These are phyloP conservation scores for Montipora foliosa DNA, from an alignment of 64 coral and sea anemone species.

Conservation along the genomic window DNA sequence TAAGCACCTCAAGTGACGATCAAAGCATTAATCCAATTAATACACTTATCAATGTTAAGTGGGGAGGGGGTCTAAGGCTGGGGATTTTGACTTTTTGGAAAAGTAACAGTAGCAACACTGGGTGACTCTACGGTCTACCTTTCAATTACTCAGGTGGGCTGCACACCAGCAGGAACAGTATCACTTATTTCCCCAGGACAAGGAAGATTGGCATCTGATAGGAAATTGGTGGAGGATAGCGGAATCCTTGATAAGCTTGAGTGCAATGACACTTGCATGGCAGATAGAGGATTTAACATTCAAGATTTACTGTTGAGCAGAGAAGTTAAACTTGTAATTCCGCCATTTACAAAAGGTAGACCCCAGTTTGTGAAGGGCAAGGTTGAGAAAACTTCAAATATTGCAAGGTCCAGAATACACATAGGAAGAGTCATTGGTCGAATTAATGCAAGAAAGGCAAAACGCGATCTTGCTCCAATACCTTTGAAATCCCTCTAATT, in stretches of 20 bases:
- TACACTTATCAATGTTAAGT: too few relatives aligned
- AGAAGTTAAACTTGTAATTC: slow-evolving; percentile 51
- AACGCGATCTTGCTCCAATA: too few relatives aligned
- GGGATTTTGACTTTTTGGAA: too few relatives aligned
- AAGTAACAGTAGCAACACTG: not conserved
- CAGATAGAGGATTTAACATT: slow-evolving; percentile 59
- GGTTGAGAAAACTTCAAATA: slow-evolving; percentile 3
- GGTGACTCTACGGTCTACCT: not conserved
- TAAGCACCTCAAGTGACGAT: too few relatives aligned
- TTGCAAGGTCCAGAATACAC: slow-evolving; percentile 48
- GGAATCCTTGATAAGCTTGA: slow-evolving; percentile 50
- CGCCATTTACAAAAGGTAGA: slow-evolving; percentile 71
- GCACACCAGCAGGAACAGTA: slow-evolving; percentile 36
- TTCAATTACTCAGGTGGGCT: not conserved
- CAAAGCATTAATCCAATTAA: too few relatives aligned
- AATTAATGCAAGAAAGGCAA: not conserved
- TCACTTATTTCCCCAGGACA: slow-evolving; percentile 52
- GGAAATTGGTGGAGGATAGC: slow-evolving; percentile 46
- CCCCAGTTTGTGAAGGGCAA: slow-evolving; percentile 52
- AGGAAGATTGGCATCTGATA: slow-evolving; percentile 41
- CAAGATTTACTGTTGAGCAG: slow-evolving; percentile 51
- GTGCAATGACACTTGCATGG: slow-evolving; percentile 21
- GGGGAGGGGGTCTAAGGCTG: too few relatives aligned
- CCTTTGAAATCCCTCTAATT: too few relatives aligned
- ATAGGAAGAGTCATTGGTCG: slow-evolving; percentile 54